A percentile compares a stretch with the other conserved stretches of the same genome.
Conservation (phyloP, 2,797 vertebrate species). For the Pseudomugil tenellus region DNA sequence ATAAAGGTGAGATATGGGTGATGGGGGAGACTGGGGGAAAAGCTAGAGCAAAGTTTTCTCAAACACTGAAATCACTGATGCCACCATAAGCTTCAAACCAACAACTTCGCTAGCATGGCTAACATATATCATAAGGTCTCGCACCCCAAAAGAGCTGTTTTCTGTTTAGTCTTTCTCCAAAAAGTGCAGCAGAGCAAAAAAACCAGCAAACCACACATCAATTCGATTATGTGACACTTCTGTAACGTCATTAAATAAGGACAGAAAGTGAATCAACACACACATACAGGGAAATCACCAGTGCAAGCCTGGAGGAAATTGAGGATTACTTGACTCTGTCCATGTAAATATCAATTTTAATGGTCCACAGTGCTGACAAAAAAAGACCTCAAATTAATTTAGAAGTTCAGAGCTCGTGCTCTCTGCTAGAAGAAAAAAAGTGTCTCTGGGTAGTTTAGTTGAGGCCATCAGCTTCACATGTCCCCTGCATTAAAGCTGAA, state of each 20-base stretch:
- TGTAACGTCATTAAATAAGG: slow-evolving; percentile 6
- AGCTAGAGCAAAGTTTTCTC: not conserved
- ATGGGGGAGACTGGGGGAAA: not conserved
- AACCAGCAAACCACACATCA: slow-evolving; percentile 7
- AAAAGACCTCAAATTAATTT: not conserved
- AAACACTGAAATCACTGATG: not conserved
- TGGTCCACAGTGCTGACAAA: not conserved
- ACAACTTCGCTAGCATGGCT: not conserved
- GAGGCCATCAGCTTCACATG: not conserved
- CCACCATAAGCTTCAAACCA: not conserved
- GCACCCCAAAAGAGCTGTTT: not conserved
- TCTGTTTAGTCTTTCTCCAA: not conserved
- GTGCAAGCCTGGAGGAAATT: slow-evolving; percentile 39
- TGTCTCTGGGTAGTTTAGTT: not conserved
- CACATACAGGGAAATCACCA: slow-evolving; percentile 36
- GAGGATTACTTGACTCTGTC: slow-evolving; percentile 17
- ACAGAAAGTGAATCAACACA: slow-evolving; percentile 16
- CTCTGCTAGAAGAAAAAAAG: slow-evolving; percentile 17
- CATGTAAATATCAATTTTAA: slow-evolving; percentile 15
- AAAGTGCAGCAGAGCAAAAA: slow-evolving; percentile 1
- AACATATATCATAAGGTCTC: not conserved
- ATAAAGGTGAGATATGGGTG: not conserved
- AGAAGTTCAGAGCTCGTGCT: slow-evolving; percentile 8
- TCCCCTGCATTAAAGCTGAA: slow-evolving; percentile 33
- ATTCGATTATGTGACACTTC: slow-evolving; percentile 16